Percentiles rank a stretch among this genome's conserved stretches.
These are phyloP conservation scores for Xestia xanthographa DNA, from an alignment of 2,888 invertebrate genomes.

Conservation along the genomic window DNA sequence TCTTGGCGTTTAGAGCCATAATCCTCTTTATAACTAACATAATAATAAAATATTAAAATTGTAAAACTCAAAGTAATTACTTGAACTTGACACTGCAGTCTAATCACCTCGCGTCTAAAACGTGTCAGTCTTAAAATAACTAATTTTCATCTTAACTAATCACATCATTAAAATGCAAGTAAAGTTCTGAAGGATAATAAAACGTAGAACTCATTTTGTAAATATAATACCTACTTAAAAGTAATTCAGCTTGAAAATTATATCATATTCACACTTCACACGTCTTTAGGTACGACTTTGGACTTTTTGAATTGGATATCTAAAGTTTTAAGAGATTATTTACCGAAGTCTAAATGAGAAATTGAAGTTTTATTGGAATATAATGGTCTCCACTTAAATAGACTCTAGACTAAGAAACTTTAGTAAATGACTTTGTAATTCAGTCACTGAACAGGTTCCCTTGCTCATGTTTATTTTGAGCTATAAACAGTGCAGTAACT, in stretches of 20 bases:
- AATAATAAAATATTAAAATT: too few species aligned
- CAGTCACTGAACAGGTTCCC: not conserved
- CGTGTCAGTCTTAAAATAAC: not conserved
- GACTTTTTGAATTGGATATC: conserved; percentile 26
- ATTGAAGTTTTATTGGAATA: conserved; percentile 36
- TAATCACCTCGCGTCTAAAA: not conserved
- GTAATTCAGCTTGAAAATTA: conserved; percentile 16
- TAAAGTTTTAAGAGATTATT: conserved; percentile 34
- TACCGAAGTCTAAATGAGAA: conserved; percentile 27
- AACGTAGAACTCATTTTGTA: conserved; percentile 5
- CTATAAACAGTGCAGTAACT: not conserved
- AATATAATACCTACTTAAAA: conserved; percentile 16
- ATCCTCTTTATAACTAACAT: too few species aligned
- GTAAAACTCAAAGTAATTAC: too few species aligned
- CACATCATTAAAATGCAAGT: conserved; percentile 3
- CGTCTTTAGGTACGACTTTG: conserved; percentile 28
- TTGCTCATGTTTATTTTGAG: not conserved
- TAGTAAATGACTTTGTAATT: conserved; percentile 32
- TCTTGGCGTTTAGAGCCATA: too few species aligned
- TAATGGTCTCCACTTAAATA: conserved; percentile 29
- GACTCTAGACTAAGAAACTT: conserved; percentile 18
- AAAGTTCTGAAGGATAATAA: conserved; percentile 1
- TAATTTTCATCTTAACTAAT: not conserved
- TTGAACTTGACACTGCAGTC: too few species aligned
- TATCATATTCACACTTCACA: conserved; percentile 43